Conservation (phyloP, 53 echinoderm and acorn worm genomes). For the Holothuria scabra region DNA sequence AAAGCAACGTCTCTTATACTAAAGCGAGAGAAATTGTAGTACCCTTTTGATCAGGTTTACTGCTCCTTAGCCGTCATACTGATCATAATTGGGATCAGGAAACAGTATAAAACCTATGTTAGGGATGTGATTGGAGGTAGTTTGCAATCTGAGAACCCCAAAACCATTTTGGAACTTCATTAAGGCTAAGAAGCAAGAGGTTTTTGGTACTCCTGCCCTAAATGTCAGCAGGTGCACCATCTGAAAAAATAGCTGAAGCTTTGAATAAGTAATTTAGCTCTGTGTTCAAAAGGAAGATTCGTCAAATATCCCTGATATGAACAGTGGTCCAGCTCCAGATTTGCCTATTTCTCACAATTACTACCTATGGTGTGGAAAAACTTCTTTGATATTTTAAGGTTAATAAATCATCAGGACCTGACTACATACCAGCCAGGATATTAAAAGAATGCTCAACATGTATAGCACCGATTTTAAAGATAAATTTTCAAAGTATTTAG, state of each 20-base stretch:
- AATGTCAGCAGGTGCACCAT: not conserved
- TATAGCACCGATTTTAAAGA: not conserved
- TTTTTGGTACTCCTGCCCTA: not conserved
- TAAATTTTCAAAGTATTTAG: constrained; percentile 25
- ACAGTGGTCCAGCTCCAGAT: constrained; percentile 15
- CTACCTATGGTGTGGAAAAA: constrained; percentile 45
- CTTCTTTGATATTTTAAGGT: constrained; percentile 21
- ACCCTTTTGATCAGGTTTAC: not conserved
- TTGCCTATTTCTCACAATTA: constrained; percentile 9
- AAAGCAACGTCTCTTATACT: not conserved
- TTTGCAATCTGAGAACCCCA: not conserved
- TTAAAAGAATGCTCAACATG: constrained; percentile 21
- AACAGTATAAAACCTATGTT: not conserved
- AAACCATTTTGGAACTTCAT: constrained; percentile 3
- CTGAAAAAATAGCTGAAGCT: constrained; percentile 16
- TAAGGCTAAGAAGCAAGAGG: not conserved
- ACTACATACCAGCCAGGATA: constrained; percentile 41
- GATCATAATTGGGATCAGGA: not conserved
- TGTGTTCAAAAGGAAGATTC: constrained; percentile 37
- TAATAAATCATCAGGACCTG: constrained; percentile 53
- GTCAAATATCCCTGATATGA: not conserved
- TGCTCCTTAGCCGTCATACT: not conserved
- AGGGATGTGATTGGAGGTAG: not conserved
- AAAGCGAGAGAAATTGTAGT: not conserved
- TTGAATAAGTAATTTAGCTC: constrained; percentile 43